Evolutionary conservation across 2,113 vertebrate species (phyloP).

Genomic region (Pleuronectes platessa): DNA sequence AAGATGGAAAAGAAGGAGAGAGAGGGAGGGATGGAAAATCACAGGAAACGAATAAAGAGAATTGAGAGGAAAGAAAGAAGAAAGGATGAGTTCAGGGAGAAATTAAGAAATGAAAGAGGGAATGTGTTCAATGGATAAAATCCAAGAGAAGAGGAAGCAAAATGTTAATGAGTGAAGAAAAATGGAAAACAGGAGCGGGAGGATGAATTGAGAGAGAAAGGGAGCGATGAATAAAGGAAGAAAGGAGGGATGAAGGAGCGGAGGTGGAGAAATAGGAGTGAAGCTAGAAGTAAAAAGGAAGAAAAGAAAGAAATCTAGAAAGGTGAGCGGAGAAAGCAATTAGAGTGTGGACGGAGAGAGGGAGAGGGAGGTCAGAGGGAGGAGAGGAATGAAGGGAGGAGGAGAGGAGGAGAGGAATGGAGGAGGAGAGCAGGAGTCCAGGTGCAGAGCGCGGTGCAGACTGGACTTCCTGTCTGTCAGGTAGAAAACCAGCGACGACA

Average conservation of each 20-base stretch:
- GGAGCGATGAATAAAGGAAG: neutral
- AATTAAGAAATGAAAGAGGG: too few species aligned
- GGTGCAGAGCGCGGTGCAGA: conserved; percentile 35
- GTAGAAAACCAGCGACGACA: conserved; percentile 31
- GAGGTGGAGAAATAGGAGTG: too few species aligned
- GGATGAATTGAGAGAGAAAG: too few species aligned
- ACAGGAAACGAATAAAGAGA: too few species aligned
- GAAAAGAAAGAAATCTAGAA: neutral
- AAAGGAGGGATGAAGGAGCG: neutral
- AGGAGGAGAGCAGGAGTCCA: neutral
- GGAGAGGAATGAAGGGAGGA: neutral
- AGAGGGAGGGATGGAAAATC: too few species aligned
- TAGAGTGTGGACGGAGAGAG: neutral
- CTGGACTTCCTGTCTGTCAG: conserved; percentile 41
- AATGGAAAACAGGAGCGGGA: neutral
- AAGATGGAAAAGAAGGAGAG: too few species aligned
- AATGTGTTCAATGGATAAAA: too few species aligned
- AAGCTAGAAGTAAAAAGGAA: neutral
- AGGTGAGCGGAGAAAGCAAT: neutral
- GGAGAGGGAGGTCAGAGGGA: neutral
- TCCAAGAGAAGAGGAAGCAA: too few species aligned
- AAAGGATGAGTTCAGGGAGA: too few species aligned
- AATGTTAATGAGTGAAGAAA: neutral
- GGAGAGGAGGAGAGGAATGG: neutral
- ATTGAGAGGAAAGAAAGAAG: too few species aligned